phyloP scores from a whole-genome alignment of 2,797 vertebrate genomes.

The Platalea minor region DNA sequence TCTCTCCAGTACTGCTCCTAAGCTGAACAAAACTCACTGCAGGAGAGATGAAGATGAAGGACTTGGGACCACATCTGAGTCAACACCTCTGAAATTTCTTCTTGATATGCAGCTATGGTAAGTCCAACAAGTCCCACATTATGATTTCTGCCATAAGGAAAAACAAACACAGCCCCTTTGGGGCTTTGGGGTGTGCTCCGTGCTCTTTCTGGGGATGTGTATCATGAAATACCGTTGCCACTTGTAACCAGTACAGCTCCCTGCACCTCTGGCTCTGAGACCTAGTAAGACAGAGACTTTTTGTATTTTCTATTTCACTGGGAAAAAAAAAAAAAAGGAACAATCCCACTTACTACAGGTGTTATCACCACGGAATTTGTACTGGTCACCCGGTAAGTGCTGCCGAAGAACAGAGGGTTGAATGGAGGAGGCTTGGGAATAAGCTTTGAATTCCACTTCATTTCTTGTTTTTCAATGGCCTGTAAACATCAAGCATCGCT shows the following conservation, averaged over 20 bases:
- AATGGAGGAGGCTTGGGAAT: conserved; percentile 32
- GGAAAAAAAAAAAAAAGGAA: neutral
- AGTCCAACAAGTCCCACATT: neutral
- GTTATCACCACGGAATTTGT: neutral
- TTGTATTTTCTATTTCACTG: neutral
- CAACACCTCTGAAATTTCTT: neutral
- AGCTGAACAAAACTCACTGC: neutral
- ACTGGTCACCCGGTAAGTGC: neutral
- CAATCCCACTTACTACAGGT: neutral
- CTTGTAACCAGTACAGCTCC: neutral
- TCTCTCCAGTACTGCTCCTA: neutral
- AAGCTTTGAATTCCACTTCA: neutral
- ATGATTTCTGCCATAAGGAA: neutral
- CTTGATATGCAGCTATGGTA: neutral
- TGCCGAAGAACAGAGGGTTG: neutral
- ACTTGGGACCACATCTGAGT: neutral
- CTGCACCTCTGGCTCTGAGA: neutral
- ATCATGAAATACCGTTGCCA: neutral
- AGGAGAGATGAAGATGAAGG: neutral
- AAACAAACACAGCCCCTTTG: neutral
- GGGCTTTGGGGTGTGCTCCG: neutral
- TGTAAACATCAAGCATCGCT: neutral
- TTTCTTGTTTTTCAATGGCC: conserved; percentile 47
- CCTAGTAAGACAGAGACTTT: neutral
- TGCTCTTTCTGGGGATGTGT: neutral